Evolutionary conservation across 2,797 vertebrate genomes (phyloP), one percentile per base, ranked within the genome.

Genomic region (Dendrocincla fuliginosa): DNA sequence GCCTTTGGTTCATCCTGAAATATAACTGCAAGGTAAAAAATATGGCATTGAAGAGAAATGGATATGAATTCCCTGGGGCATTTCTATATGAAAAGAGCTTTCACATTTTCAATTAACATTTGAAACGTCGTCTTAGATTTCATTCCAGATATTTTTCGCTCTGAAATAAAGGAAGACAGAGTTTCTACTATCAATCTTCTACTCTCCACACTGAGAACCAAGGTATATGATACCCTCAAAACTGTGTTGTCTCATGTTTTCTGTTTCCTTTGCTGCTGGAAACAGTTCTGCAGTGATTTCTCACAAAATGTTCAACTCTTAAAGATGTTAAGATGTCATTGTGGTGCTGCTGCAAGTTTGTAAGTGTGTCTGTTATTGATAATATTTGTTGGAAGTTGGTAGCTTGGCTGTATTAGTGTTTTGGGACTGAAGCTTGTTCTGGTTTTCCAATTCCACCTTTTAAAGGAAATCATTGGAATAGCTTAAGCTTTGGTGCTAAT

Each of bases 101-200:
- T 95, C 35, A 32, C 19, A 4, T 84, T 79, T 86, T 80, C 44
- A 70, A 27, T 64, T 96, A 94, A 95, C 17, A 5, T 94, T 90
- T 95, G 49, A 59, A 95, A 94, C 96, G 89, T 89, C 27, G 39
- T 96, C 94, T 94, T 97, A 99, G 99, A 99, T 96, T 98, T 99
- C 93, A 97, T 99, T 84, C 98, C 98, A 55, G 98, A 98, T 97
- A 99, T 99, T 95, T 96, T 99, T 94, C 97, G 93, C 69, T 98
- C 98, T 5, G 99, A 98, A 65, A 83, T 99, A 93, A 99, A 98
- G 97, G 99, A 99, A 94, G 99, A 99, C 94, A 97, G 98, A 91
- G 97, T 99, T 96, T 99, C 99, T 55, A 98, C 98, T 3, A 94
- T 99, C 96, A 99, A 95, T 95, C 98, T 99, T 75, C 97, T 99